Evolutionary conservation across 2,113 vertebrate species (phyloP).

Genomic region (Rhabdomys dilectus): DNA sequence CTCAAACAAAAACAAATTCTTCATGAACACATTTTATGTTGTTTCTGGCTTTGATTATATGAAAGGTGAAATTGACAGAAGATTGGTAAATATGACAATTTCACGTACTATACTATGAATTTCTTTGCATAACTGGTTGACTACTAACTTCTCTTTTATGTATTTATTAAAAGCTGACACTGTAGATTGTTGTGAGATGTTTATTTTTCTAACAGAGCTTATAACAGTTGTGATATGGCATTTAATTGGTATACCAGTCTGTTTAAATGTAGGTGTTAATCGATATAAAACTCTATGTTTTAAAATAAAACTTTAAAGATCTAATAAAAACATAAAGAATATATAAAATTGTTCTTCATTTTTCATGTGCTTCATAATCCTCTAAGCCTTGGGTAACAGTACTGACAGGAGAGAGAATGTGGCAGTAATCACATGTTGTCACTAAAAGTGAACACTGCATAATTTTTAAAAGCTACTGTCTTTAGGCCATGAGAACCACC

Average conservation of each 20-base stretch:
- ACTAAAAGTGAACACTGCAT: neutral
- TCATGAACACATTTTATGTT: constrained; percentile 63
- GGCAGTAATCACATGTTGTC: neutral
- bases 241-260: constrained; percentile 78
- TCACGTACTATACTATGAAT: constrained; percentile 67
- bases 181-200: constrained; percentile 83
- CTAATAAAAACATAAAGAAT: constrained; percentile 40
- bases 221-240: constrained; percentile 74
- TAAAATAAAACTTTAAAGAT: constrained; percentile 78
- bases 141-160: constrained; percentile 81
- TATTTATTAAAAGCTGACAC: constrained; percentile 85
- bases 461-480: neutral
- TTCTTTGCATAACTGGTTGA: constrained; percentile 73
- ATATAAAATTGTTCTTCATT: constrained; percentile 55
- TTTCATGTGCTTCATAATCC: neutral
- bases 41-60: constrained; percentile 64
- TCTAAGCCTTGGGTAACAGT: neutral
- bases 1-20: constrained; percentile 62
- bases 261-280: constrained; percentile 77
- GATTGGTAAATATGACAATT: constrained; percentile 50
- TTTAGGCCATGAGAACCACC: neutral
- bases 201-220: constrained; percentile 85
- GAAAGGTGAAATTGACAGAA: constrained; percentile 56
- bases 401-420: neutral
- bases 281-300: constrained; percentile 74